Base-by-base conservation (phyloP, 2,113 vertebrate species). In the Archocentrus centrarchus region DNA sequence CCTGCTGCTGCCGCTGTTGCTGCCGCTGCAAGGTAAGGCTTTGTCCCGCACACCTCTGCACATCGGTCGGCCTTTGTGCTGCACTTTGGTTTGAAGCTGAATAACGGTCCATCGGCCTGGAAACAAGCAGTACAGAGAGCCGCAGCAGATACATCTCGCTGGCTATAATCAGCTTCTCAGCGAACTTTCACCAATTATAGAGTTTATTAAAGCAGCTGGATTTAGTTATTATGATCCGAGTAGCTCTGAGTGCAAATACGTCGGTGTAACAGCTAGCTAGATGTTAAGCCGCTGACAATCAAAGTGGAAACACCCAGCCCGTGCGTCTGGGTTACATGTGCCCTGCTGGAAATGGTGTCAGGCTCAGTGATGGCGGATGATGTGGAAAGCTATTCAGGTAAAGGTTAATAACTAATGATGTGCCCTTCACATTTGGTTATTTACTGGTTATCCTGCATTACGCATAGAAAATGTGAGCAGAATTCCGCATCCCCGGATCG, bases 21-120 rank as follows among this genome's bases (percentile, higher is more conserved):
- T 93, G 64, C 80, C 91, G 63, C 82, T 91, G 77, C 77, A 90
- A 88, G 95, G 95, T 96, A 88, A 93, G 90, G 41, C 87, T 90
- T 84, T 87, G 82, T 86, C 55, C 57, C 2, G 77, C 86, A 14
- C 83, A 32, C 82, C 66, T 39, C 85, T 4, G 57, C 50, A 75
- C 11, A 59, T 27, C 63, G 62, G 32, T 35, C 59, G 18, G 64
- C 70, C 77, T 83, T 86, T 88, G 85, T 91, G 85, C 84, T 17
- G 8, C 84, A 50, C 82, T 27, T 4, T 8, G 47, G 64, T 20
- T 58, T 3, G 0, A 63, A 84, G 88, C 88, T 80, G 79, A 55
- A 2, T 70, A 84, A 81, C 80, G 87, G 10, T 30, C 5, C 44
- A 0, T 20, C 44, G 44, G 47, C 68, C 64, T 68, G 0, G 27